A percentile compares a stretch with the other conserved stretches of the same genome.
phyloP scores from a whole-genome alignment of 92 coral and sea anemone species.

The Siderastrea siderea region DNA sequence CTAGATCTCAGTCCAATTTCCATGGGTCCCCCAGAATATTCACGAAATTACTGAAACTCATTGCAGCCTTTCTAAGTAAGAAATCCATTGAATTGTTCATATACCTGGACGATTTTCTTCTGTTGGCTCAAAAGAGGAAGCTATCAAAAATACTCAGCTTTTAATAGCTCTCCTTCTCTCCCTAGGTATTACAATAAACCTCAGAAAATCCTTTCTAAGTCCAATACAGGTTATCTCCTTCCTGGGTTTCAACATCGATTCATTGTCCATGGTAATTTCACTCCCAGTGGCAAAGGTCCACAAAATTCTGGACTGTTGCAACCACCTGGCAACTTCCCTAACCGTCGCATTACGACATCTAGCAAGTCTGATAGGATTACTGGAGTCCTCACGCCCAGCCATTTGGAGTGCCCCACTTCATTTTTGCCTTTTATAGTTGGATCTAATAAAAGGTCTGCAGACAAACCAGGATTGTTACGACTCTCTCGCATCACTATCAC shows the following conservation, averaged over 20 bases:
- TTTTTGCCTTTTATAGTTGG: constrained; percentile 40
- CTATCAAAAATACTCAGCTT: neutral
- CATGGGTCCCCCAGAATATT: neutral
- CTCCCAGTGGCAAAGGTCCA: constrained; percentile 32
- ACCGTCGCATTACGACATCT: neutral
- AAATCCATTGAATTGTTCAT: neutral
- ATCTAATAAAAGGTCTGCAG: constrained; percentile 25
- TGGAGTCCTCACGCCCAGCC: constrained; percentile 50
- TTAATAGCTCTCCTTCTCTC: neutral
- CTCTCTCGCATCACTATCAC: neutral
- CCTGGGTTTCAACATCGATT: too few relatives aligned
- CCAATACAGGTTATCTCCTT: neutral
- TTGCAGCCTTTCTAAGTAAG: neutral
- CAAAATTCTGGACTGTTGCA: neutral
- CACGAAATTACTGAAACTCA: neutral
- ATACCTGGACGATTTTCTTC: neutral
- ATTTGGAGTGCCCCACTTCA: constrained; percentile 59
- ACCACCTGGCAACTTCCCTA: neutral
- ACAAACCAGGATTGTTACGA: neutral
- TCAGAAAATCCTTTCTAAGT: neutral
- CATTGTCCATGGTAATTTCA: neutral
- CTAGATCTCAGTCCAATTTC: too few relatives aligned
- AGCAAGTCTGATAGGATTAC: constrained; percentile 38
- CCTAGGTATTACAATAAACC: neutral
- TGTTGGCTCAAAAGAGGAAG: neutral